Percentiles rank a stretch among this genome's conserved stretches.
These are phyloP conservation scores for Caenorhabditis sinica DNA, from an alignment of 2,888 invertebrate species.

Conservation along the genomic window DNA sequence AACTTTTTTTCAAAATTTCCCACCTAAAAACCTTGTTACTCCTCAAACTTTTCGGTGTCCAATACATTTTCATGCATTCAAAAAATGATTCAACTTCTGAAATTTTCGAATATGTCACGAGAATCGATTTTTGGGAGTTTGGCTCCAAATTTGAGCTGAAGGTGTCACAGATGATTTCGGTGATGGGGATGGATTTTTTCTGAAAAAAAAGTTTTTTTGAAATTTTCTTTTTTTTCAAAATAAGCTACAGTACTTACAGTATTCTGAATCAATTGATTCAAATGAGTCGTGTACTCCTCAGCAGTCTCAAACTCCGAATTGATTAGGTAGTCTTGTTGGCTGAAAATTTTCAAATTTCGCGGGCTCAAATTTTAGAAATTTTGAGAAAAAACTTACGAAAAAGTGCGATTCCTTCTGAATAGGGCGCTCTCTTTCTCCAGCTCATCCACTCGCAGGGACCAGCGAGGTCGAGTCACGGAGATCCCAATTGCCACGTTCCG, in stretches of 20 bases:
- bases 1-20: too few relatives aligned
- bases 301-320: conserved; percentile 39
- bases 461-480: conserved; percentile 35
- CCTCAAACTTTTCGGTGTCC: conserved; percentile 50
- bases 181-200: conserved; percentile 24
- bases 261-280: conserved; percentile 35
- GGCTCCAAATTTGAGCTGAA: conserved; percentile 10
- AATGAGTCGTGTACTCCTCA: conserved; percentile 15
- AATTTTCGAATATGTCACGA: conserved; percentile 28
- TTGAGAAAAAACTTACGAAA: conserved; percentile 5
- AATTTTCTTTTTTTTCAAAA: not conserved
- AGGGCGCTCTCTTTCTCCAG: conserved; percentile 46
- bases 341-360: conserved; percentile 7
- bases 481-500: conserved; percentile 60
- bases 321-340: conserved; percentile 29
- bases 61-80: conserved; percentile 44
- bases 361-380: not conserved
- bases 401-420: conserved; percentile 26
- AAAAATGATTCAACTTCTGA: conserved; percentile 46
- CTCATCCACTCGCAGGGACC: conserved; percentile 52
- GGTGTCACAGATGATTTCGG: conserved; percentile 39
- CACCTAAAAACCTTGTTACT: conserved; percentile 50
- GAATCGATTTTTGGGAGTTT: not conserved
- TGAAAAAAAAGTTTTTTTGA: conserved; percentile 12
- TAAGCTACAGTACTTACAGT: not conserved